Evolutionary conservation across 2,888 invertebrate species (phyloP).

Genomic region (Cynaeus angustus): DNA sequence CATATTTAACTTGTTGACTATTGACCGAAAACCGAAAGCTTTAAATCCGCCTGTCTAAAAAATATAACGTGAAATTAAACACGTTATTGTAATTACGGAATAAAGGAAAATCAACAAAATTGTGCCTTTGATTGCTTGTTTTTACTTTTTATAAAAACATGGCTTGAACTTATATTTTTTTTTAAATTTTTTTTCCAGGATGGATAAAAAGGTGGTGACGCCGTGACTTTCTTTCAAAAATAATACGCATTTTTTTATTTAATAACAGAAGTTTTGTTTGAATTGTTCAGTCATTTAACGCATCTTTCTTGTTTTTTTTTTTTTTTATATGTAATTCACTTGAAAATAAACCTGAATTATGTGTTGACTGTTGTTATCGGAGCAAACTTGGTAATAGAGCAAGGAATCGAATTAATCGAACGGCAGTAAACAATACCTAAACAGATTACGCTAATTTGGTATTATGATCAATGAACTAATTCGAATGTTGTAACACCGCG

Average conservation of each 20-base stretch:
- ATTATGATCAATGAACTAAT: constrained; percentile 60
- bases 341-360: constrained; percentile 20
- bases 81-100: too few species aligned
- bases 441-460: constrained; percentile 59
- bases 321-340: background rate
- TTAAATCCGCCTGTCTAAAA: background rate
- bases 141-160: too few species aligned
- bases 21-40: constrained; percentile 10
- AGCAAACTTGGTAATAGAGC: constrained; percentile 43
- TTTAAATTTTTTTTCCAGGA: too few species aligned
- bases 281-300: too few species aligned
- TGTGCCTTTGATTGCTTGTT: too few species aligned
- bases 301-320: too few species aligned
- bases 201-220: too few species aligned
- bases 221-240: too few species aligned
- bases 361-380: constrained; percentile 34
- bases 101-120: too few species aligned
- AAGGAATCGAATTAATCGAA: constrained; percentile 56
- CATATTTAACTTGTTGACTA: constrained; percentile 42
- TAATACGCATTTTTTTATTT: too few species aligned
- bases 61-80: background rate
- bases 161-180: too few species aligned
- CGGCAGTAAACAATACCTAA: constrained; percentile 55
- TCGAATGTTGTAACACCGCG: constrained; percentile 56
- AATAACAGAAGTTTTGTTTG: too few species aligned